Conservation (phyloP, 2,888 invertebrate species). For the Andrena marginata region DNA sequence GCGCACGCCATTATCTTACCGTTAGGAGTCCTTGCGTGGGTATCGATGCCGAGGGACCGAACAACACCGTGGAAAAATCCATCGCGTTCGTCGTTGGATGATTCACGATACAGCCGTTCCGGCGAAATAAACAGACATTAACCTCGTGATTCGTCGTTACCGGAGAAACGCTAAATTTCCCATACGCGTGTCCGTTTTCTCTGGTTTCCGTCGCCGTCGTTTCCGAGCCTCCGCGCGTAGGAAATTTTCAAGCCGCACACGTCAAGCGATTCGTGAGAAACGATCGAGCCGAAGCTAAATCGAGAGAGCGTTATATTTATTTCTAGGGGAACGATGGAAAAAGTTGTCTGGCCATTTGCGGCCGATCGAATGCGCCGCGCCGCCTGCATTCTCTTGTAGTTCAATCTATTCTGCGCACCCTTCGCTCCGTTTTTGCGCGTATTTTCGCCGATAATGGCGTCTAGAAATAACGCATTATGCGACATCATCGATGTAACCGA, state of each 20-base stretch:
- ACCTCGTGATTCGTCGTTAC: not conserved
- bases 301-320: slow-evolving; percentile 75
- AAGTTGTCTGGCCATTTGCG: slow-evolving; percentile 74
- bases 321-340: slow-evolving; percentile 74
- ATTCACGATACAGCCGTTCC: not conserved
- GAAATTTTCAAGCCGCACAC: slow-evolving; percentile 37
- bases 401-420: slow-evolving; percentile 55
- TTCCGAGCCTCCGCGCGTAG: not conserved
- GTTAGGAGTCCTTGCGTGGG: slow-evolving; percentile 62
- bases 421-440: slow-evolving; percentile 41
- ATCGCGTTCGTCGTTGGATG: slow-evolving; percentile 3
- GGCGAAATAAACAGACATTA: not conserved
- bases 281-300: slow-evolving; percentile 65
- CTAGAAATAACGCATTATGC: slow-evolving; percentile 18
- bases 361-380: slow-evolving; percentile 58
- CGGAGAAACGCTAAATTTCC: not conserved
- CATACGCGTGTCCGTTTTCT: not conserved
- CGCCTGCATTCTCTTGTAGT: slow-evolving; percentile 71
- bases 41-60: slow-evolving; percentile 38
- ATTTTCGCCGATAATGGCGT: slow-evolving; percentile 36
- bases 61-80: slow-evolving; percentile 54
- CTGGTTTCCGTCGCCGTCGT: not conserved
- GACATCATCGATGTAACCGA: slow-evolving; percentile 24
- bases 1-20: slow-evolving; percentile 63
- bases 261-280: slow-evolving; percentile 47